phyloP scores from a whole-genome alignment of 2,888 invertebrate genomes.

The Argyresthia goedartella region DNA sequence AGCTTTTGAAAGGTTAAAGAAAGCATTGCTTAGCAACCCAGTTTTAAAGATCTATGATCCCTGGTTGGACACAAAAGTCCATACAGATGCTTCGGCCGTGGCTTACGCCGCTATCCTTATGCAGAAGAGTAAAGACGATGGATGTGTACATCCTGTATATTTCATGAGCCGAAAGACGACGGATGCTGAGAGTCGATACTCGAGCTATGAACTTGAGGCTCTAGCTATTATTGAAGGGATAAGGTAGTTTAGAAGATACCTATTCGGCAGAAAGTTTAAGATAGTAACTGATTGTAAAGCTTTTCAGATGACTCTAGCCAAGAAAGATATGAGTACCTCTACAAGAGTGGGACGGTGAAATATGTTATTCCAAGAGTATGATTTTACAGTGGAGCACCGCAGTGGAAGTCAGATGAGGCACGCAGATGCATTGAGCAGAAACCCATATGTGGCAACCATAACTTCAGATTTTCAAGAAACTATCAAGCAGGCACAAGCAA shows the following conservation, averaged over 20 bases:
- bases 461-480: background rate
- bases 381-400: too few relatives aligned
- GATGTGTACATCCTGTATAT: background rate
- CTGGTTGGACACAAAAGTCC: background rate
- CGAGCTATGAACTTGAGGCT: too few relatives aligned
- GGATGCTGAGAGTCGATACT: too few relatives aligned
- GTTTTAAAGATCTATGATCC: background rate
- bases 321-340: background rate
- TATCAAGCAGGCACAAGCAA: background rate
- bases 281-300: too few relatives aligned
- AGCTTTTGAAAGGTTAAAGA: background rate
- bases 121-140: background rate
- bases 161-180: slow-evolving; percentile 1
- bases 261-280: background rate
- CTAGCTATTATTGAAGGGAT: background rate
- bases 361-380: background rate
- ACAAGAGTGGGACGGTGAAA: background rate
- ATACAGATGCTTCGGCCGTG: background rate
- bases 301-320: background rate
- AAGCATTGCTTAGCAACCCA: background rate
- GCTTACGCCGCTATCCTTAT: background rate
- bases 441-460: too few relatives aligned
- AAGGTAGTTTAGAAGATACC: background rate
- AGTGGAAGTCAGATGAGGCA: too few relatives aligned
- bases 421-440: too few relatives aligned